Conservation (phyloP, 2,797 vertebrate species). For the Gadopsis bispinosus region DNA sequence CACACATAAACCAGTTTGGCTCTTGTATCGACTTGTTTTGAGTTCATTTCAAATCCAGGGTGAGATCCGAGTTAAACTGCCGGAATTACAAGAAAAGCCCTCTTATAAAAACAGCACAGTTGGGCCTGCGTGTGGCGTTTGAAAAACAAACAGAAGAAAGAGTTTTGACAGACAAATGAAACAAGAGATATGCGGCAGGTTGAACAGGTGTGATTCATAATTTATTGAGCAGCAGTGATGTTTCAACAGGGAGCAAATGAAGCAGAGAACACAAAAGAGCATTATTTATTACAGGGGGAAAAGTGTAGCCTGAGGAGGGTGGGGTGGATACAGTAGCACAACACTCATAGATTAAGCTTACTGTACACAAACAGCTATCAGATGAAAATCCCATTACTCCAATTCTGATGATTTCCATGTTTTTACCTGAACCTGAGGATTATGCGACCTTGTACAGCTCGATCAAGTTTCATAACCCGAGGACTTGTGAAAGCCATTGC, state of each 20-base stretch:
- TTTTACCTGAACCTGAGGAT: constrained; percentile 49
- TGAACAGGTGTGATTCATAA: constrained; percentile 73
- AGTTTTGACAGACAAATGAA: constrained; percentile 71
- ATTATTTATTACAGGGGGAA: constrained; percentile 81
- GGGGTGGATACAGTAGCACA: constrained; percentile 60
- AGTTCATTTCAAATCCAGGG: constrained; percentile 23
- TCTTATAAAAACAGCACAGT: constrained; percentile 14
- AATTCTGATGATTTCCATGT: constrained; percentile 41
- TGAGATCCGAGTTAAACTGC: constrained; percentile 39
- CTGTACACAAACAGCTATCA: constrained; percentile 69
- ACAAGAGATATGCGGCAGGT: constrained; percentile 71
- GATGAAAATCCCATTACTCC: constrained; percentile 53
- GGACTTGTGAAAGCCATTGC: constrained; percentile 26
- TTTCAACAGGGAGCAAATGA: constrained; percentile 80
- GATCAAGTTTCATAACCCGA: constrained; percentile 24
- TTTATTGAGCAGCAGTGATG: constrained; percentile 79
- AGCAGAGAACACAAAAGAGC: constrained; percentile 77
- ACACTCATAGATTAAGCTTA: constrained; percentile 56
- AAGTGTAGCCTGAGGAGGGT: constrained; percentile 61
- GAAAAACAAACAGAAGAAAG: constrained; percentile 15
- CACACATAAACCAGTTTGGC: constrained; percentile 11
- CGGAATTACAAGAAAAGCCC: neutral
- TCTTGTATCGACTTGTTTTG: constrained; percentile 2
- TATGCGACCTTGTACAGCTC: constrained; percentile 57
- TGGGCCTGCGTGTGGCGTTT: constrained; percentile 38